Conservation (phyloP, 2,888 invertebrate genomes). For the Odiellus spinosus region DNA sequence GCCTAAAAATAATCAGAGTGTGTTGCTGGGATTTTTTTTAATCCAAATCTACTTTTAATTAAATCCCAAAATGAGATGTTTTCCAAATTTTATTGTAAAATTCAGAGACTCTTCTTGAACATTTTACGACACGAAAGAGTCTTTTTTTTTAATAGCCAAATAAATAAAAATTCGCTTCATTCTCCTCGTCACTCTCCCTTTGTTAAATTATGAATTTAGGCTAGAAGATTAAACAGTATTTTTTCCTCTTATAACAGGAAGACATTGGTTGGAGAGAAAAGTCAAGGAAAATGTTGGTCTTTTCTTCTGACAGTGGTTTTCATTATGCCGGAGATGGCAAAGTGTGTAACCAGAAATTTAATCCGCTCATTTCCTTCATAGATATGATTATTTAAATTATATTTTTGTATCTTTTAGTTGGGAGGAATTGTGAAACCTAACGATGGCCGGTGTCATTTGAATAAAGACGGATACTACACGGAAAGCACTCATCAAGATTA, state of each 20-base stretch:
- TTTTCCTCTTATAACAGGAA: constrained; percentile 30
- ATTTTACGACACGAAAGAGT: no score
- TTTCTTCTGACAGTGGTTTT: constrained; percentile 92
- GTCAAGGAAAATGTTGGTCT: constrained; percentile 80
- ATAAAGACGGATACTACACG: constrained; percentile 51
- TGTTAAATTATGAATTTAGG: no score
- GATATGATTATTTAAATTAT: neutral
- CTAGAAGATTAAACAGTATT: no score
- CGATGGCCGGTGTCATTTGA: constrained; percentile 77
- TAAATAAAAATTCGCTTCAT: no score
- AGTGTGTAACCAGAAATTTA: neutral
- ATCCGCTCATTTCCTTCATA: neutral
- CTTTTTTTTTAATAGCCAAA: no score
- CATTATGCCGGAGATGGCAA: constrained; percentile 2
- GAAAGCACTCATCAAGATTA: constrained; percentile 78
- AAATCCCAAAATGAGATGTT: no score
- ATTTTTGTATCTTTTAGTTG: constrained; percentile 37
- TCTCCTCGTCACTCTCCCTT: no score
- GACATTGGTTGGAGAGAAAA: constrained; percentile 90
- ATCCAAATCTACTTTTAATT: no score
- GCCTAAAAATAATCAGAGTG: no score
- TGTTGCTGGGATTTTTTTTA: no score
- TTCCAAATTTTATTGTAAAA: no score
- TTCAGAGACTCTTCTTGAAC: no score
- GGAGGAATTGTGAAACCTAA: constrained; percentile 86